Evolutionary conservation across 2,888 invertebrate genomes (phyloP), one percentile per base, ranked within the genome.

Genomic region (Sericinus montela): DNA sequence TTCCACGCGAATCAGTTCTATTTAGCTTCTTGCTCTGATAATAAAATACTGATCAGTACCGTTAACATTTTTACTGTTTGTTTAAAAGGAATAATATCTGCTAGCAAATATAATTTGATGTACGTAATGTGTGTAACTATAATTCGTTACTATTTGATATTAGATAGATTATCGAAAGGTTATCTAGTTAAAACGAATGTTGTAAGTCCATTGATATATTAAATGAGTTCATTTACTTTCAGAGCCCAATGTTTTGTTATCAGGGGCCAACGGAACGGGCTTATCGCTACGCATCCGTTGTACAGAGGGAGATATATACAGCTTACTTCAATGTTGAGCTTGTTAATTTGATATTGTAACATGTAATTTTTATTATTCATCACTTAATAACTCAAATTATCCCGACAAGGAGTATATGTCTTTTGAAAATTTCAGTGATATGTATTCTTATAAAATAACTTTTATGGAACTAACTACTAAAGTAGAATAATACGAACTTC

Each of bases 221-320:
- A 72, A 50, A 71, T 64, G 80, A 73, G 81, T 80, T 78, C 80
- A 75, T 84, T 81, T 78, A 72, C 80, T 80, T 74, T 69, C 63
- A 54, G 58, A 56, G 67, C 75, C 78, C 70, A 79, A 80, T 74
- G 75, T 71, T 53, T 59, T 61, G 69, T 80, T 83, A 84, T 84
- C 84, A 59, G 66, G 51, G 59, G 65, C 70, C 73, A 73, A 69
- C 83, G 82, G 83, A 79, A 83, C 78, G 73, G 52, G 62, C 63
- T 79, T 82, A 83, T 84, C 78, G 57, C 54, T 54, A 34, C 63
- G 65, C 81, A 81, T 84, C 84, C 84, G 84, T 67, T 73, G 68
- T 58, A 52, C 54, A 47, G 49, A 58, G 56, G 45, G 49, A 59
- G 56, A 55, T 55, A 50, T 57, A 54, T 52, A 52, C 49, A 58